phyloP scores from a whole-genome alignment of 2,888 invertebrate species.

The Leptarthrus brevirostris region DNA sequence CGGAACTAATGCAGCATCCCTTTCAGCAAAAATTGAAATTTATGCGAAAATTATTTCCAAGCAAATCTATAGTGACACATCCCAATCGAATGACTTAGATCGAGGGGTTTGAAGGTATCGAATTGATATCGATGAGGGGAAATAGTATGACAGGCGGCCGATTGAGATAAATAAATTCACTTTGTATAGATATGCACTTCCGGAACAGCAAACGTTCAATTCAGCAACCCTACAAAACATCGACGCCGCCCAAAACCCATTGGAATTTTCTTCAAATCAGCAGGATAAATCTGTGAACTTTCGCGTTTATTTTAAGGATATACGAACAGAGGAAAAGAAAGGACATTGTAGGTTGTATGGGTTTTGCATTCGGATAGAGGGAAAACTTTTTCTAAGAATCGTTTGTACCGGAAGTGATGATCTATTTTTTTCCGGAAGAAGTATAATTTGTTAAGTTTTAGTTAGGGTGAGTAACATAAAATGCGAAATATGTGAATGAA shows the following conservation, averaged over 20 bases:
- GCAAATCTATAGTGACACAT: conserved; percentile 32
- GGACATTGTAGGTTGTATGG: neutral
- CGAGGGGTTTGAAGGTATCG: conserved; percentile 24
- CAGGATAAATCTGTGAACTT: neutral
- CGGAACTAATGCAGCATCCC: conserved; percentile 55
- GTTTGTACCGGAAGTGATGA: conserved; percentile 50
- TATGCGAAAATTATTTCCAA: conserved; percentile 47
- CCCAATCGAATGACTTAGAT: conserved; percentile 32
- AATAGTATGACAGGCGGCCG: conserved; percentile 65
- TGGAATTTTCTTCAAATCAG: neutral
- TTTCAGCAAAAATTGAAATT: conserved; percentile 50
- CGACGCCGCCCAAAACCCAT: neutral
- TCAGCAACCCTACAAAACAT: conserved; percentile 9
- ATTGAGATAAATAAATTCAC: conserved; percentile 66
- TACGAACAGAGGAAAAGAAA: neutral
- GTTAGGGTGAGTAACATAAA: neutral
- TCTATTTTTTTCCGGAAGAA: conserved; percentile 50
- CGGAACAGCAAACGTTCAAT: conserved; percentile 23
- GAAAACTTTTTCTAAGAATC: conserved; percentile 42
- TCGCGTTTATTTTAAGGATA: neutral
- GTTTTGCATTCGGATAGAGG: neutral
- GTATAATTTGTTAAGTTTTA: conserved; percentile 50
- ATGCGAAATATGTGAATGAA: conserved; percentile 30
- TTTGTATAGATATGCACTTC: conserved; percentile 56
- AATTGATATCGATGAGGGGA: conserved; percentile 52